Base-by-base conservation (phyloP, 2,797 vertebrate genomes). In the Sebastes elongatus region DNA sequence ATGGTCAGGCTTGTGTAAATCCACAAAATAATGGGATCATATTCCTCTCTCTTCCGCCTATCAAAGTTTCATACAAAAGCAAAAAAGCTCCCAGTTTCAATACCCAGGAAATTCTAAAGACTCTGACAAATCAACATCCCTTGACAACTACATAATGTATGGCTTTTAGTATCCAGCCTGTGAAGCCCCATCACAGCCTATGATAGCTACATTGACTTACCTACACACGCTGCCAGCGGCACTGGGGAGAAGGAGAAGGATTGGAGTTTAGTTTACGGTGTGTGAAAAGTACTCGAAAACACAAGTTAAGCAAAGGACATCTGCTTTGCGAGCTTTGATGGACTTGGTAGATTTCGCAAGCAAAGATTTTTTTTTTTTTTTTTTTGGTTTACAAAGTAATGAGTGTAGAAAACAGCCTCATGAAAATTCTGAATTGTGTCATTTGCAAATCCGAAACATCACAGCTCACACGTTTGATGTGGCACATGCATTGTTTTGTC, bases 131-230 rank as follows among this genome's bases (percentile, higher is more conserved):
- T 95, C 93, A 93, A 93, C 93, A 88, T 87, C 84, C 93, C 90
- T 90, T 94, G 86, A 94, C 94, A 93, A 93, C 92, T 94, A 95
- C 95, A 95, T 94, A 96, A 95, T 96, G 94, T 96, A 95, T 93
- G 92, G 91, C 82, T 92, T 95, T 95, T 88, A 88, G 91, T 91
- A 91, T 76, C 85, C 89, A 91, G 89, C 90, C 85, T 93, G 93
- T 91, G 93, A 95, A 93, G 94, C 93, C 89, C 89, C 92, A 92
- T 96, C 94, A 91, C 93, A 93, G 93, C 87, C 84, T 91, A 90
- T 95, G 95, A 96, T 96, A 96, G 96, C 94, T 93, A 95, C 94
- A 93, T 89, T 94, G 94, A 93, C 91, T 95, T 95, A 95, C 95
- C 94, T 74, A 80, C 86, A 93, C 91, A 90, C 70, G 79, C 92